Evolutionary conservation across 2,113 vertebrate genomes (phyloP).

Genomic region (Eretmochelys imbricata): DNA sequence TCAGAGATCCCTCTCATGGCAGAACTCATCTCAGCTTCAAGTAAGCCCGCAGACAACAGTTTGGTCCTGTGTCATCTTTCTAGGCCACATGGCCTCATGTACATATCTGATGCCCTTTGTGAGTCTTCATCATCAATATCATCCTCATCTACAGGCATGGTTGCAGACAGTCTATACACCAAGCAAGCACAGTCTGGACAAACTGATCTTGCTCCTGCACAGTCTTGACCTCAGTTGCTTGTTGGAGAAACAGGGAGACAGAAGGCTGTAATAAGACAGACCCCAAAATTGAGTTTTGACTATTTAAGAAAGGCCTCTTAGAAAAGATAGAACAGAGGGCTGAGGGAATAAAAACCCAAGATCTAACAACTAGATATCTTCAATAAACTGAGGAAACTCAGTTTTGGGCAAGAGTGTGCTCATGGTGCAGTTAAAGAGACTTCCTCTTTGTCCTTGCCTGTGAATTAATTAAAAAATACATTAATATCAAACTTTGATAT

Average conservation of each 20-base stretch:
- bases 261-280: not conserved
- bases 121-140: not conserved
- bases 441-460: not conserved
- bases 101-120: not conserved
- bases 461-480: not conserved
- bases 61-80: not conserved
- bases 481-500: not conserved
- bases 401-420: not conserved
- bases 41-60: not conserved
- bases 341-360: not conserved
- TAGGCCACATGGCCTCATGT: not conserved
- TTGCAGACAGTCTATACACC: not conserved
- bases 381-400: not conserved
- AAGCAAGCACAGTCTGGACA: not conserved
- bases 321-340: not conserved
- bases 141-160: not conserved
- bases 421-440: not conserved
- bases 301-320: not conserved
- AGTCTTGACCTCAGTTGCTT: not conserved
- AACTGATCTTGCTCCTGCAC: not conserved
- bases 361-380: not conserved
- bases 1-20: not conserved
- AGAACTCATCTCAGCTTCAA: not conserved
- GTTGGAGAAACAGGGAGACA: not conserved
- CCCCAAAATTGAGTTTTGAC: not conserved